Evolutionary conservation across 1,140 invertebrate genomes (phyloP).

Genomic region (Octopus bimaculoides): DNA sequence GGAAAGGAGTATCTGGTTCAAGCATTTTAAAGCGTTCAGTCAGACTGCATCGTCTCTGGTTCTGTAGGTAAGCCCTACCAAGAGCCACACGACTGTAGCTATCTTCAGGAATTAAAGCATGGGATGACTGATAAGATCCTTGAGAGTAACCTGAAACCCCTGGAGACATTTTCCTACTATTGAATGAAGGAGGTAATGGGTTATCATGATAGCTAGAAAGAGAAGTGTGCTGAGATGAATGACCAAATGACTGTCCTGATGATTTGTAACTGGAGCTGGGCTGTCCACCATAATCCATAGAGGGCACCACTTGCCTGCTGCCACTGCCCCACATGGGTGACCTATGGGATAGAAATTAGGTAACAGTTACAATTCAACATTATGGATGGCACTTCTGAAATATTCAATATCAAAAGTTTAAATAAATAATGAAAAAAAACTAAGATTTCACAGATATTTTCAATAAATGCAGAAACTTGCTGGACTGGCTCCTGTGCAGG

Average conservation of each 20-base stretch:
- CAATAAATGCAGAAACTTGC: too few species aligned
- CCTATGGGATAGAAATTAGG: not conserved
- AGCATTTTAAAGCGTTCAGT: slow-evolving; percentile 6
- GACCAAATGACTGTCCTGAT: not conserved
- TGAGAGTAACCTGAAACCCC: not conserved
- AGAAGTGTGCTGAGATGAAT: not conserved
- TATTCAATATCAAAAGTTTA: too few species aligned
- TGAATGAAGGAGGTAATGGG: not conserved
- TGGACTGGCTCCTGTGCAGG: too few species aligned
- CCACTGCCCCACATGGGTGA: not conserved
- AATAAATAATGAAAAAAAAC: too few species aligned
- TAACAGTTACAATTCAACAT: too few species aligned
- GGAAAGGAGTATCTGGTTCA: not conserved
- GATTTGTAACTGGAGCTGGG: not conserved
- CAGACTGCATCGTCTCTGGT: not conserved
- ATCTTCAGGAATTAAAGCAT: not conserved
- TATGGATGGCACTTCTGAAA: too few species aligned
- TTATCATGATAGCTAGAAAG: not conserved
- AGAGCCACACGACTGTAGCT: slow-evolving; percentile 1
- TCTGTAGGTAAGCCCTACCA: not conserved
- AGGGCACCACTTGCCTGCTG: not conserved
- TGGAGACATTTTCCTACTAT: not conserved
- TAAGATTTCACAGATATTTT: too few species aligned
- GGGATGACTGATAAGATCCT: not conserved
- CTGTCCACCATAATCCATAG: not conserved